Conservation (phyloP, 1,140 invertebrate species). For the Nilaparvata lugens region DNA sequence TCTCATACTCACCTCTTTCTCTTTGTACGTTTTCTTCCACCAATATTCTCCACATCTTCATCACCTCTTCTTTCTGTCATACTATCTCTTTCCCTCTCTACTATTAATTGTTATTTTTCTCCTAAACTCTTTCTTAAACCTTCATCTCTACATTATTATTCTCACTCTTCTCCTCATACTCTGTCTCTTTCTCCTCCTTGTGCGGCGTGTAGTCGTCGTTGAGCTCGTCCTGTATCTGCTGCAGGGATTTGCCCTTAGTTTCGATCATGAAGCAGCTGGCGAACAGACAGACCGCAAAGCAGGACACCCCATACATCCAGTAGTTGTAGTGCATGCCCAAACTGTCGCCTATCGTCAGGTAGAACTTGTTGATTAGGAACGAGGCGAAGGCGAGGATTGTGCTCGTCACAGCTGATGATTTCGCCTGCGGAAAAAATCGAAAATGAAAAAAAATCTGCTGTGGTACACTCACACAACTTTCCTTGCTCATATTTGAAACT, state of each 20-base stretch:
- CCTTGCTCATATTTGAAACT: no score
- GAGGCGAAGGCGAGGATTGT: constrained; percentile 59
- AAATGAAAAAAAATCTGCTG: constrained; percentile 42
- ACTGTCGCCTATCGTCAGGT: constrained; percentile 42
- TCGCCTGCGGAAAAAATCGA: constrained; percentile 54
- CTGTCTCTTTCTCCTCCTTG: neutral
- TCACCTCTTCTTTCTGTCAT: no score
- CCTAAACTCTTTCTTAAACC: no score
- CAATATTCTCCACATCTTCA: no score
- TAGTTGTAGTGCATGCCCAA: constrained; percentile 47
- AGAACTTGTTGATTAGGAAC: constrained; percentile 64
- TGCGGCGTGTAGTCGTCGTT: constrained; percentile 10
- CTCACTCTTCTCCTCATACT: neutral
- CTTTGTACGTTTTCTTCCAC: no score
- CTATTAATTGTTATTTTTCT: no score
- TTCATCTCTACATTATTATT: no score
- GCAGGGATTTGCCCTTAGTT: constrained; percentile 71
- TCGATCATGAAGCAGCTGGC: constrained; percentile 59
- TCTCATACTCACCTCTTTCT: no score
- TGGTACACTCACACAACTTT: no score
- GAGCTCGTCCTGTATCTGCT: constrained; percentile 42
- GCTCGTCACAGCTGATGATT: constrained; percentile 58
- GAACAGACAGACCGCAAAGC: constrained; percentile 51
- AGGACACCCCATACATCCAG: constrained; percentile 64
- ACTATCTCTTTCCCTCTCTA: no score